phyloP scores from a whole-genome alignment of 2,888 invertebrate species.

The Zele albiditarsus region DNA sequence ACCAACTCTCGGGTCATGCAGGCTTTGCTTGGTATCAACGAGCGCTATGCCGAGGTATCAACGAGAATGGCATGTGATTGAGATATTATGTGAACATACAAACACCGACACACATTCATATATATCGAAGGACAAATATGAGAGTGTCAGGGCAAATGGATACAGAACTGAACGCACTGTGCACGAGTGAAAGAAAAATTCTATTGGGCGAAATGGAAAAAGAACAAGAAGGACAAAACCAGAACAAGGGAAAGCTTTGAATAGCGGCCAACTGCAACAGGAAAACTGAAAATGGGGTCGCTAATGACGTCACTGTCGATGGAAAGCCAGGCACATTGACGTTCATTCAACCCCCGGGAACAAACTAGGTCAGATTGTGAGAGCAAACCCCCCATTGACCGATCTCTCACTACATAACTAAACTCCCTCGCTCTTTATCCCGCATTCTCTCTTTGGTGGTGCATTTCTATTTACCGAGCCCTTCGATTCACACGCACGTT shows the following conservation, averaged over 20 bases:
- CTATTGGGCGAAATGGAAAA: too few species aligned
- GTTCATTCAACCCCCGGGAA: conserved; percentile 70
- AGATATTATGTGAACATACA: not conserved
- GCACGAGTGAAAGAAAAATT: too few species aligned
- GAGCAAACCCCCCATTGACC: conserved; percentile 52
- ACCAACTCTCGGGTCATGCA: conserved; percentile 27
- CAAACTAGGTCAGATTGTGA: conserved; percentile 64
- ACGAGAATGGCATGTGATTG: conserved; percentile 16
- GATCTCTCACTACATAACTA: conserved; percentile 34
- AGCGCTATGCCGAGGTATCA: conserved; percentile 13
- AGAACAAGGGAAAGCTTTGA: too few species aligned
- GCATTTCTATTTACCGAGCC: not conserved
- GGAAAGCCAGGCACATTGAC: conserved; percentile 48
- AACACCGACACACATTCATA: too few species aligned
- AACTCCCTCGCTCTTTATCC: conserved; percentile 32
- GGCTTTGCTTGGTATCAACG: conserved; percentile 24
- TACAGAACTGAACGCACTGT: too few species aligned
- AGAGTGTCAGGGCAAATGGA: too few species aligned
- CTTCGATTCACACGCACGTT: conserved; percentile 29
- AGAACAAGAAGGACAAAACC: too few species aligned
- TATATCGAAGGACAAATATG: not conserved
- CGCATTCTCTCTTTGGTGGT: not conserved
- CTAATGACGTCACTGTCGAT: conserved; percentile 66
- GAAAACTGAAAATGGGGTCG: conserved; percentile 68
- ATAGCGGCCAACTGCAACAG: conserved; percentile 46